A percentile compares a stretch with the other conserved stretches of the same genome.
Conservation (phyloP, 2,113 vertebrate genomes). For the Pontoporia blainvillei region DNA sequence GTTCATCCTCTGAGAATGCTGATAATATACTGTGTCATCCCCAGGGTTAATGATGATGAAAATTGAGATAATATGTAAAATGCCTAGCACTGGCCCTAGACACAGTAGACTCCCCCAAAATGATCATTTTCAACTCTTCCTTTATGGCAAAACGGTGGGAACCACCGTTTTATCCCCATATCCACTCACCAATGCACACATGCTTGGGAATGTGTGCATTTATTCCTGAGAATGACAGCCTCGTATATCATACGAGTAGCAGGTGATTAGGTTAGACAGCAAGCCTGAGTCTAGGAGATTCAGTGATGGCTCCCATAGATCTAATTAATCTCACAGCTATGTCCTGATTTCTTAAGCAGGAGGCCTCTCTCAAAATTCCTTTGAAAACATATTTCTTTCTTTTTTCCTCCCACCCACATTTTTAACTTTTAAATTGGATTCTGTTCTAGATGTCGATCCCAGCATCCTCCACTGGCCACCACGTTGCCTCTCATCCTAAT, state of each 20-base stretch:
- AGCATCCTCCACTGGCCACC: not conserved
- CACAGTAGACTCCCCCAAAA: not conserved
- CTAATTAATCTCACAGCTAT: not conserved
- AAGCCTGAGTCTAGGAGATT: not conserved
- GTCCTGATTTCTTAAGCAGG: not conserved
- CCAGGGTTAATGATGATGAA: not conserved
- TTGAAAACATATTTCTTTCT: slow-evolving; percentile 27
- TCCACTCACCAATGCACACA: not conserved
- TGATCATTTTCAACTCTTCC: not conserved
- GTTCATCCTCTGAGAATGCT: not conserved
- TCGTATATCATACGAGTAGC: not conserved
- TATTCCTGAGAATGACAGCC: not conserved
- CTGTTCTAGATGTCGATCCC: not conserved
- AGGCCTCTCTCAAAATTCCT: slow-evolving; percentile 19
- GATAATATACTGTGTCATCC: not conserved
- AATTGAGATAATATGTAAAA: not conserved
- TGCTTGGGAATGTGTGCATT: not conserved
- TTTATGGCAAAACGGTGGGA: not conserved
- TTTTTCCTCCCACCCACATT: not conserved
- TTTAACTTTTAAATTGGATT: slow-evolving; percentile 37
- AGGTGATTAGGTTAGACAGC: slow-evolving; percentile 5
- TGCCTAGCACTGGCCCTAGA: not conserved
- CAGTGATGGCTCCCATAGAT: not conserved
- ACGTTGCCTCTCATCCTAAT: not conserved
- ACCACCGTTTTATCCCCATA: not conserved